Base-by-base conservation (phyloP, 2,888 invertebrate genomes). In the Malachius bipustulatus region DNA sequence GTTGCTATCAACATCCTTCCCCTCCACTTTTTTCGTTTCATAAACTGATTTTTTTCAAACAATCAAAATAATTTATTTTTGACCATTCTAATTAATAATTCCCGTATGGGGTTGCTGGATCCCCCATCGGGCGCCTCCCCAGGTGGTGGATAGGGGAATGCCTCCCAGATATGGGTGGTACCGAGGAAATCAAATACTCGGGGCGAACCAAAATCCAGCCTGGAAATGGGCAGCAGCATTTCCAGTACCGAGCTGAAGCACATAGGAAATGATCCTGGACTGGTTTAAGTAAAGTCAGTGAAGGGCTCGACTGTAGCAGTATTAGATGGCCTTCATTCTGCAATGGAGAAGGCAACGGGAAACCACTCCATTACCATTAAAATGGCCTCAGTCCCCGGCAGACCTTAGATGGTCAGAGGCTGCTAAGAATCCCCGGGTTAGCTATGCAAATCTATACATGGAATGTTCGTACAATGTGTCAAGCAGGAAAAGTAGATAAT, bases 401-500 rank as follows among this genome's bases (percentile, higher is more conserved):
- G 24, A n/a, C 24, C 24, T 19, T 19, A 19, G 24, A n/a, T 19
- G 24, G 24, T 19, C 24, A 19, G 24, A n/a, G 24, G 24, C n/a
- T 19, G 24, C 24, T 6, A 19, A 19, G 24, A 19, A 19, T 19
- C 24, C 24, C 24, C 24, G 6, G 24, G 24, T n/a, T 19, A 19
- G 24, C 6, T 19, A 19, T 8, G 24, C 6, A 8, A 19, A 19
- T n/a, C 6, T 8, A 19, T 8, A 34, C 30, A 10, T 34, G 36
- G 39, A 39, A 35, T 38, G 36, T 39, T 24, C 32, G 30, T 27
- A 39, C 16, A 13, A 32, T 36, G 29, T 36, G 35, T 31, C 31
- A 30, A 38, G 34, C 37, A 15, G 37, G 32, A 35, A 40, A 40
- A 32, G 15, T 19, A 2, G 32, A 29, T 3, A 32, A 36, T 16